Evolutionary conservation across 2,888 invertebrate genomes (phyloP), one percentile per base, ranked within the genome.

Genomic region (Lamproptera curius): DNA sequence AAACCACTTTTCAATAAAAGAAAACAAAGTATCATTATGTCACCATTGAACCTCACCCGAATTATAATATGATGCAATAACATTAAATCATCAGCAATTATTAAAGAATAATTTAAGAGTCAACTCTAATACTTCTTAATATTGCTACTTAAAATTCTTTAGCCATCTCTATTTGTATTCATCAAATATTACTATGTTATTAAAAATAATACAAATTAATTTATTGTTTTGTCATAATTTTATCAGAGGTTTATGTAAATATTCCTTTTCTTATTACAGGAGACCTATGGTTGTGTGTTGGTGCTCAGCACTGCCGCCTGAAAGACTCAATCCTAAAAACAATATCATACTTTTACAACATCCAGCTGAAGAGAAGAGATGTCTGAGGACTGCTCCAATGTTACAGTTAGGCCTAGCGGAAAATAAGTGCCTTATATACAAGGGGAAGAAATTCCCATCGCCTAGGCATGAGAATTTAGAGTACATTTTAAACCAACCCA

Each of bases 311-410:
- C 81, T 97, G 52, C 97, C 97, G 5, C 81, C 90, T 43, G 89
- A 91, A 44, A 92, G 91, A 36, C 67, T 97, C 17, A 74, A 77
- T 46, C 93, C 95, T 10, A 83, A 86, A 44, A 94, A 95, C 50
- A 91, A 89, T 61, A 89, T 97, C 38, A 91, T 96, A 56, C 89
- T 97, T 50, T 86, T 97, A 5, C 97, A 97, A 76, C 97, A 97
- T 85, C 97, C 97, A 10, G 96, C 96, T 52, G 97, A 97, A 89
- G 95, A 96, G 67, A 95, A 95, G 69, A 89, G 97, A 59, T 94
- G 95, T 62, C 87, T 97, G 36, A 91, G 96, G 42, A 98, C 97
- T 20, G 97, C 95, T 11, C 94, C 95, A 9, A 98, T 98, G 95
- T 83, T 98, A 23, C 90, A 92, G 60, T 85, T 95, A 42, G 94